Evolutionary conservation across 2,797 vertebrate genomes (phyloP).

Genomic region (Tadarida brasiliensis): DNA sequence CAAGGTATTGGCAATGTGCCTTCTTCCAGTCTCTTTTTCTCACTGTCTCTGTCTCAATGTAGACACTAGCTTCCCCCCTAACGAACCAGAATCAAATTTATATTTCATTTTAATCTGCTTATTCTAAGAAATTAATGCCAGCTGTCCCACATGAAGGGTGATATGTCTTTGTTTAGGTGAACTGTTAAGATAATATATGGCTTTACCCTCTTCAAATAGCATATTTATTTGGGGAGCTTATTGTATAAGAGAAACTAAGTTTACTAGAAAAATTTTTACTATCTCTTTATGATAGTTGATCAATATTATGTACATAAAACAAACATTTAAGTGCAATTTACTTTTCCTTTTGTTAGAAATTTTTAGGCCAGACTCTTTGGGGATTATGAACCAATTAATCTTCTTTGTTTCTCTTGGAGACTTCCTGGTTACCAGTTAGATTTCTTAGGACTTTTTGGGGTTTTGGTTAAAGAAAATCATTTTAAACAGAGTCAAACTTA

Average conservation of each 20-base stretch:
- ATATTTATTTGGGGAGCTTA: neutral
- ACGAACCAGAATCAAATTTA: slow-evolving; percentile 67
- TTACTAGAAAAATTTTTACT: neutral
- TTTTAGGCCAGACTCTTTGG: neutral
- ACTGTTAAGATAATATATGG: neutral
- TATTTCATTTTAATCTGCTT: slow-evolving; percentile 73
- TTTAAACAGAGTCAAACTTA: neutral
- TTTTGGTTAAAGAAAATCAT: slow-evolving; percentile 13
- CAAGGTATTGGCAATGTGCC: slow-evolving; percentile 2
- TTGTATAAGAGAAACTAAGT: slow-evolving; percentile 9
- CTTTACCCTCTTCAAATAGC: neutral
- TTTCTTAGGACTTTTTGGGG: neutral
- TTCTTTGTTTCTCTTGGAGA: slow-evolving; percentile 15
- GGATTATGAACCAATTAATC: neutral
- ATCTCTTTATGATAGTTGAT: neutral
- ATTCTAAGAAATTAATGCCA: slow-evolving; percentile 67
- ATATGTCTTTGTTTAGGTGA: neutral
- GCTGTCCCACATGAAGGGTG: neutral
- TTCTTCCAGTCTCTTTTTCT: neutral
- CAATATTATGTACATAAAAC: neutral
- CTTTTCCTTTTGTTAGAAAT: slow-evolving; percentile 29
- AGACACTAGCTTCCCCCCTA: slow-evolving; percentile 29
- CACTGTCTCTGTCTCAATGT: slow-evolving; percentile 45
- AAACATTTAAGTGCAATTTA: slow-evolving; percentile 46
- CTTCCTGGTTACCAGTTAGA: neutral